Evolutionary conservation across 2,888 invertebrate species (phyloP).

Genomic region (Oasisia sp.): DNA sequence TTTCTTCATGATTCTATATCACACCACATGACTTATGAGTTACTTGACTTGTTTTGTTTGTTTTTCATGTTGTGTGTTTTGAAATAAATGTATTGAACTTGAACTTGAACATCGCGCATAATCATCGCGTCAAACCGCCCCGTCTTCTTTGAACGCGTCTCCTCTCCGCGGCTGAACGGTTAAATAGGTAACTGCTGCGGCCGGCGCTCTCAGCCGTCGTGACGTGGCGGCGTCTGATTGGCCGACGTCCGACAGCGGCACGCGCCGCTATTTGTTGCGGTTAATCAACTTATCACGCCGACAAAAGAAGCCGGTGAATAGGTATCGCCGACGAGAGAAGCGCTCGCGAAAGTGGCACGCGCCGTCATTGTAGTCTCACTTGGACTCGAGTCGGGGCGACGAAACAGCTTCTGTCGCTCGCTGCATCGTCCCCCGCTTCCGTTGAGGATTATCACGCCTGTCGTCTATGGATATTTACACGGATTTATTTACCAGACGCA

Average conservation of each 20-base stretch:
- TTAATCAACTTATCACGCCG: constrained; percentile 39
- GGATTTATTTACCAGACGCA: neutral
- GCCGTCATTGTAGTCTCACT: neutral
- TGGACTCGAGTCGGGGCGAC: neutral
- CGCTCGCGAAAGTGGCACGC: neutral
- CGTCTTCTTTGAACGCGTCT: neutral
- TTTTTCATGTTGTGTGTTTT: too few relatives aligned
- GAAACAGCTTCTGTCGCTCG: neutral
- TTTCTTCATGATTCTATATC: too few relatives aligned
- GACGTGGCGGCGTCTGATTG: constrained; percentile 41
- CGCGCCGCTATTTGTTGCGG: constrained; percentile 44
- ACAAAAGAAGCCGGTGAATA: constrained; percentile 10
- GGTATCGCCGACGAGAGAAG: neutral
- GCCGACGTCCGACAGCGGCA: constrained; percentile 39
- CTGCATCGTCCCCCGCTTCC: neutral
- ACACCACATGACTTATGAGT: too few relatives aligned
- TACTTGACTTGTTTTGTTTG: too few relatives aligned
- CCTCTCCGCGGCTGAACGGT: neutral
- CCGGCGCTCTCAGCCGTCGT: constrained; percentile 20
- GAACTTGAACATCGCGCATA: neutral
- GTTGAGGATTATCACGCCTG: neutral
- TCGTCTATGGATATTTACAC: neutral
- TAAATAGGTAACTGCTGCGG: constrained; percentile 4
- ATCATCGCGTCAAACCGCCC: neutral
- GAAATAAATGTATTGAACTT: too few relatives aligned